A percentile compares a stretch with the other conserved stretches of the same genome.
These are phyloP conservation scores for Eulacestoma nigropectus DNA, from an alignment of 2,113 vertebrate species.

Conservation along the genomic window DNA sequence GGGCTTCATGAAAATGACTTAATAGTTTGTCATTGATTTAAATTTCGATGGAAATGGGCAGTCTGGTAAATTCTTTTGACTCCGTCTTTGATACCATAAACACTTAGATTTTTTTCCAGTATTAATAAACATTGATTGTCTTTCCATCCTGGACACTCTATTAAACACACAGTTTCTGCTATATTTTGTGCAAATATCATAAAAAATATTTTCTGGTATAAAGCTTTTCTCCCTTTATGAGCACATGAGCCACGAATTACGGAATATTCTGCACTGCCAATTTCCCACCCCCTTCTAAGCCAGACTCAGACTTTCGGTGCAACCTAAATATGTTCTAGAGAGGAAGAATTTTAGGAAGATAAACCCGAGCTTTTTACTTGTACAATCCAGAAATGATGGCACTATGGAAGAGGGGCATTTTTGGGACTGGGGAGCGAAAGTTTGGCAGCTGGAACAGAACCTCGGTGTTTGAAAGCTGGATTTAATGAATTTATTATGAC, in stretches of 20 bases:
- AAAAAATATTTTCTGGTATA: not conserved
- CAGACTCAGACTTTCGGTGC: not conserved
- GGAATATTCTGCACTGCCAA: not conserved
- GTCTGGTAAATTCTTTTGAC: not conserved
- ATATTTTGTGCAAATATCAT: not conserved
- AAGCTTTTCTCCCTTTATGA: not conserved
- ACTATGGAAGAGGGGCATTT: accelerated
- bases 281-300: not conserved
- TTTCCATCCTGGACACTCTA: not conserved
- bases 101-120: not conserved
- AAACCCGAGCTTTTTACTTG: not conserved
- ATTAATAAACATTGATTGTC: not conserved
- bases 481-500: not conserved
- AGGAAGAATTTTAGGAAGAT: not conserved
- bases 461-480: accelerated
- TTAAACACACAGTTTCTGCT: not conserved
- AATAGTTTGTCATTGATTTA: not conserved
- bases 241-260: not conserved
- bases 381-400: not conserved
- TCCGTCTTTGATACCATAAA: not conserved
- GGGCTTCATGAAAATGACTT: not conserved
- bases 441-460: not conserved
- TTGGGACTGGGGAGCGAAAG: accelerated
- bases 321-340: not conserved
- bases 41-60: not conserved